Conservation (phyloP, 1,140 invertebrate species). For the Ladona fulva region DNA sequence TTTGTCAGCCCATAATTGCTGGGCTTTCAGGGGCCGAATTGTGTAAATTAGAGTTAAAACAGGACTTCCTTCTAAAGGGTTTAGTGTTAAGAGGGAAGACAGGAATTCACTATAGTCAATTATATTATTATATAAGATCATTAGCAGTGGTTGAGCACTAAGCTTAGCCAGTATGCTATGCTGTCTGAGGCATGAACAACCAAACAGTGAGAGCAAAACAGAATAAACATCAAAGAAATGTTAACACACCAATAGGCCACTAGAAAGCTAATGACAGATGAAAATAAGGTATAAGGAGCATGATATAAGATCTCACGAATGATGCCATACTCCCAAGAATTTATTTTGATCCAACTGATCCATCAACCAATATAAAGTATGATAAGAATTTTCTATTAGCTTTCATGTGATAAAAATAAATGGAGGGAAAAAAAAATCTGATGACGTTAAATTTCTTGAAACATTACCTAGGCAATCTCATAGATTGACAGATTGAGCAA, state of each 20-base stretch:
- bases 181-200: conserved; percentile 3
- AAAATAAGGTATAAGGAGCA: conserved; percentile 6
- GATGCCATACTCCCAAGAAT: conserved; percentile 5
- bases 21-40: background rate
- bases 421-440: no score
- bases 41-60: background rate
- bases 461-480: no score
- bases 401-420: background rate
- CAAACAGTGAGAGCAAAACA: background rate
- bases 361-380: background rate
- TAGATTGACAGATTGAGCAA: no score
- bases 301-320: conserved; percentile 1
- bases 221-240: conserved; percentile 7
- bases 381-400: background rate
- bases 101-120: background rate
- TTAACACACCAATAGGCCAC: conserved; percentile 4
- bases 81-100: background rate
- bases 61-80: background rate
- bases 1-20: background rate
- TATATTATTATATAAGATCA: background rate
- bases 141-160: conserved; percentile 7
- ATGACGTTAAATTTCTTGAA: no score
- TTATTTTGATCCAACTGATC: background rate
- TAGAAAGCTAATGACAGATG: conserved; percentile 9
- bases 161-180: conserved; percentile 9